Percentiles rank a stretch among this genome's conserved stretches.
phyloP scores from a whole-genome alignment of 1,140 invertebrate genomes.

The Stegodyphus mimosarum region DNA sequence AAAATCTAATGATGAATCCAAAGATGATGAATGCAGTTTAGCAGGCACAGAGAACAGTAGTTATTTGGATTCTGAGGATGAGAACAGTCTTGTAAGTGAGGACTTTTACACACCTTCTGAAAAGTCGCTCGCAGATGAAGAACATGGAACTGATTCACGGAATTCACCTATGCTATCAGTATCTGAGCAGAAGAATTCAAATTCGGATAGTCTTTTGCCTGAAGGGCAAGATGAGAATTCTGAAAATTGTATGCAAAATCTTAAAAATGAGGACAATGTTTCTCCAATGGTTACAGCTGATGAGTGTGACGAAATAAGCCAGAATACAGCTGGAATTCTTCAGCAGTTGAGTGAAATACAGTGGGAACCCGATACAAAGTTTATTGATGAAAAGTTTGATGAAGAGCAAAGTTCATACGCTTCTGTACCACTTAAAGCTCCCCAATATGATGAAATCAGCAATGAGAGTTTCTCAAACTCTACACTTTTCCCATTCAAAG shows the following conservation, averaged over 20 bases:
- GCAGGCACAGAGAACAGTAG: constrained; percentile 58
- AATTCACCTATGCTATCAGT: constrained; percentile 5
- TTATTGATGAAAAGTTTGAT: neutral
- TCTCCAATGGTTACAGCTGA: neutral
- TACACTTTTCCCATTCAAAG: constrained; percentile 19
- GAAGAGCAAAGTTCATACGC: neutral
- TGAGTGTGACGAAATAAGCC: constrained; percentile 7
- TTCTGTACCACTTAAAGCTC: constrained; percentile 2
- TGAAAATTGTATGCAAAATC: too few species aligned
- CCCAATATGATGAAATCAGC: constrained; percentile 48
- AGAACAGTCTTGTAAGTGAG: constrained; percentile 50
- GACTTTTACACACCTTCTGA: constrained; percentile 49
- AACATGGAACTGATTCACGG: constrained; percentile 10
- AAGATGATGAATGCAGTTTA: constrained; percentile 50
- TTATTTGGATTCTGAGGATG: constrained; percentile 58
- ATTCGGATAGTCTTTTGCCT: neutral
- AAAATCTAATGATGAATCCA: constrained; percentile 13
- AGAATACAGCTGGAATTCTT: constrained; percentile 28
- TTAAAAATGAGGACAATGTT: neutral
- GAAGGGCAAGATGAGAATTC: neutral
- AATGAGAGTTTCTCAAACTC: constrained; percentile 51
- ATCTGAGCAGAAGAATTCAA: neutral
- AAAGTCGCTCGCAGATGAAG: constrained; percentile 53
- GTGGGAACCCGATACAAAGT: constrained; percentile 23
- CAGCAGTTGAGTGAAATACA: constrained; percentile 21